These are phyloP conservation scores for Achroia grisella DNA, from an alignment of 1,140 invertebrate genomes.

Conservation along the genomic window DNA sequence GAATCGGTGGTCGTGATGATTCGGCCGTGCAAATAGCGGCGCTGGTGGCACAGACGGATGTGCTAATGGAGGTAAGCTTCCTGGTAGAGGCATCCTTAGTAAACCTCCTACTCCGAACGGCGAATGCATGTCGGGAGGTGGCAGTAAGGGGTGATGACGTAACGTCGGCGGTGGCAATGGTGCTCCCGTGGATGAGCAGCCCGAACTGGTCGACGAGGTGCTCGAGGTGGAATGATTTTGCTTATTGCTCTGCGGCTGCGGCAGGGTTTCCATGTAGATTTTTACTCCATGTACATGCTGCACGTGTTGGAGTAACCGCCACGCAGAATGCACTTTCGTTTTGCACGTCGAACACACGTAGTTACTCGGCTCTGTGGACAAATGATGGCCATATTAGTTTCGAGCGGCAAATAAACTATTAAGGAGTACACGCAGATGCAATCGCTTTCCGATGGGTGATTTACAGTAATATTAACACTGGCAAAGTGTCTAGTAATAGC, in stretches of 20 bases:
- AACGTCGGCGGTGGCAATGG: conserved; percentile 76
- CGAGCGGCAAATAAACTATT: conserved; percentile 12
- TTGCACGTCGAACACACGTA: conserved; percentile 97
- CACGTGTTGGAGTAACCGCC: conserved; percentile 95
- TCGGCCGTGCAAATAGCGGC: conserved; percentile 81
- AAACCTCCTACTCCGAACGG: conserved; percentile 80
- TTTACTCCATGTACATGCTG: conserved; percentile 95
- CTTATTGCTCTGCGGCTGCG: conserved; percentile 64
- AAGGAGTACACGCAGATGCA: conserved; percentile 25
- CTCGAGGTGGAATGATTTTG: conserved; percentile 72
- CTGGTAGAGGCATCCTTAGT: conserved; percentile 78
- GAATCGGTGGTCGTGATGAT: conserved; percentile 83
- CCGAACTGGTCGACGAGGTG: conserved; percentile 74
- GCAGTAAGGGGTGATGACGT: conserved; percentile 77
- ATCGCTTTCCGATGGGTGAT: conserved; percentile 50
- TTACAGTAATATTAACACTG: conserved; percentile 68
- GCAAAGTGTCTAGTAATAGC: conserved; percentile 72
- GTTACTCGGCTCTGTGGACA: conserved; percentile 94
- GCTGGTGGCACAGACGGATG: conserved; percentile 77
- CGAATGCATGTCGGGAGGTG: conserved; percentile 78
- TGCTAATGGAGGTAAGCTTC: conserved; percentile 74
- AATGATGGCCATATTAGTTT: conserved; percentile 42
- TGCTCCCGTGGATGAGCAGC: conserved; percentile 75
- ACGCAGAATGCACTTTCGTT: conserved; percentile 90
- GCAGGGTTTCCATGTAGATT: conserved; percentile 86